phyloP scores from a whole-genome alignment of 2,113 vertebrate species.

The Fukomys damarensis region DNA sequence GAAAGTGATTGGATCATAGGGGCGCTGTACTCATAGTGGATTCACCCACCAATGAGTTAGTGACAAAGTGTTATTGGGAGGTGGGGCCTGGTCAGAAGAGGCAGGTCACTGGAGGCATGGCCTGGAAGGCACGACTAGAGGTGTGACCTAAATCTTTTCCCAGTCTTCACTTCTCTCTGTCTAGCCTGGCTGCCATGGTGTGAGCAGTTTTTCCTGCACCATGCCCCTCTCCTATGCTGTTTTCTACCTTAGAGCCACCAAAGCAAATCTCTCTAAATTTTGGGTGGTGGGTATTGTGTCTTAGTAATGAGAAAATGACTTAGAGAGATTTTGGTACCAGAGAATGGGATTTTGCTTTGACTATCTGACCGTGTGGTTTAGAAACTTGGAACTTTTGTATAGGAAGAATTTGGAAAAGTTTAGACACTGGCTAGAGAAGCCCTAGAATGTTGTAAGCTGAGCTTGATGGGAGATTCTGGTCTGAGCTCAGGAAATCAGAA shows the following conservation, averaged over 20 bases:
- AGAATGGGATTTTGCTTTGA: neutral
- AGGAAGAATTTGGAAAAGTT: neutral
- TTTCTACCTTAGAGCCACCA: neutral
- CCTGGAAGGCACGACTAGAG: too few relatives aligned
- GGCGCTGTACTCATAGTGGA: neutral
- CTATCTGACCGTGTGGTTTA: neutral
- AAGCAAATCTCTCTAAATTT: neutral
- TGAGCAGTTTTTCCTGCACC: neutral
- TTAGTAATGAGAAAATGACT: neutral
- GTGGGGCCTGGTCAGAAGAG: neutral
- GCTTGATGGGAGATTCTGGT: neutral
- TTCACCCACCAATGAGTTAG: neutral
- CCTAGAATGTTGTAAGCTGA: neutral
- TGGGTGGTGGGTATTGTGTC: neutral
- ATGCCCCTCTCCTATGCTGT: neutral
- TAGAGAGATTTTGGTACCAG: neutral
- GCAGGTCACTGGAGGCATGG: neutral
- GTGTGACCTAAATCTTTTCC: neutral
- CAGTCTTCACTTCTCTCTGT: neutral
- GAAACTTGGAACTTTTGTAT: neutral
- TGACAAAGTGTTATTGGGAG: neutral
- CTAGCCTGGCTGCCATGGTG: neutral
- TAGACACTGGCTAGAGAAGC: neutral
- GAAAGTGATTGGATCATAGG: neutral
- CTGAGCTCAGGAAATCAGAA: neutral